Percentiles rank a stretch among this genome's conserved stretches.
Conservation (phyloP, 2,888 invertebrate species). For the Orthosia cruda region DNA sequence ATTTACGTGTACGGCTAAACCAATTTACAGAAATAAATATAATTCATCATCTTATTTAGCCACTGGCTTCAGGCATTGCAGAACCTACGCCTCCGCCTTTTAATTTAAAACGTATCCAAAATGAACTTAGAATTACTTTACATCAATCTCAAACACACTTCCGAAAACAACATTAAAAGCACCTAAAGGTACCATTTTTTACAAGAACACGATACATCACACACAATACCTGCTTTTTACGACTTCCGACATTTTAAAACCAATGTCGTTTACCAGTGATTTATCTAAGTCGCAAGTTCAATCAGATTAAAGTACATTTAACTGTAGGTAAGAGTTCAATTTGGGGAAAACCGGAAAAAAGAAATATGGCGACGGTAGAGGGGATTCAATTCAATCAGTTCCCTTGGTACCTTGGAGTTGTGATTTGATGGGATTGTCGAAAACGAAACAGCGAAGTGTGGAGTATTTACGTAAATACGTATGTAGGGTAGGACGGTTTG, state of each 20-base stretch:
- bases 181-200: conserved; percentile 29
- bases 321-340: conserved; percentile 90
- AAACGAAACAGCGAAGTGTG: conserved; percentile 82
- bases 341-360: conserved; percentile 87
- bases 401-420: conserved; percentile 84
- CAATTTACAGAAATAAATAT: too few species aligned
- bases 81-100: not conserved
- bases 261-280: conserved; percentile 74
- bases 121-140: not conserved
- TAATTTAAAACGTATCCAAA: conserved; percentile 9
- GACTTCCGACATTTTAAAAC: conserved; percentile 56
- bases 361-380: conserved; percentile 89
- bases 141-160: conserved; percentile 23
- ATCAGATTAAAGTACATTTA: conserved; percentile 91
- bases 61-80: not conserved
- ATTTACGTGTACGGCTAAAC: too few species aligned
- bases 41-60: too few species aligned
- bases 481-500: conserved; percentile 36
- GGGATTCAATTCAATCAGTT: conserved; percentile 91
- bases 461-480: conserved; percentile 56
- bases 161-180: conserved; percentile 28
- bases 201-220: conserved; percentile 34
- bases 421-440: conserved; percentile 91
- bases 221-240: conserved; percentile 44
- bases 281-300: conserved; percentile 88